Percentiles rank a stretch among this genome's conserved stretches.
Conservation (phyloP, 2,797 vertebrate genomes). For the Molossus alvarezi region DNA sequence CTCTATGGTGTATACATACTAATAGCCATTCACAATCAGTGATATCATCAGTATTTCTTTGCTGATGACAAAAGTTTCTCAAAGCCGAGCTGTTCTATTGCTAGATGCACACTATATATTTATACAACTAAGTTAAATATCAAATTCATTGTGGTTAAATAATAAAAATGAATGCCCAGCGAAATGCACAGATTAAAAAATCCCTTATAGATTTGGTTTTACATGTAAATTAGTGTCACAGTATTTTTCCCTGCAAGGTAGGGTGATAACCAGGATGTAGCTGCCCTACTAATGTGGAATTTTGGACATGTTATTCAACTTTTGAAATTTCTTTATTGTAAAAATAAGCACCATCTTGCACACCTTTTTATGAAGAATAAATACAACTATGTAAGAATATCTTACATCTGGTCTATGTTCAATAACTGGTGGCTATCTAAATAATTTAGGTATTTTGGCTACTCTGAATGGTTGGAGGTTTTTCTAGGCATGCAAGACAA, state of each 20-base stretch:
- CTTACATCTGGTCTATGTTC: neutral
- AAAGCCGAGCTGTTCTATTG: neutral
- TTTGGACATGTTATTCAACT: neutral
- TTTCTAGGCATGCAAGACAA: neutral
- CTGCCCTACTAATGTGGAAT: neutral
- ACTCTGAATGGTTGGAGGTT: neutral
- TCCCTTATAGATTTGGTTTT: neutral
- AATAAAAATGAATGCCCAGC: conserved; percentile 18
- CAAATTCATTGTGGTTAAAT: neutral
- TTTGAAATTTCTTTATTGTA: conserved; percentile 5
- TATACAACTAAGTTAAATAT: conserved; percentile 11
- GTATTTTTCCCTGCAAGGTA: neutral
- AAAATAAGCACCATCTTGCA: neutral
- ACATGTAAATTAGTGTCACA: neutral
- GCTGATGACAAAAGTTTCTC: neutral
- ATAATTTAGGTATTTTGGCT: neutral
- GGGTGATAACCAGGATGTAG: neutral
- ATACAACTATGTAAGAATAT: neutral
- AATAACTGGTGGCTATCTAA: neutral
- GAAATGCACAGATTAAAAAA: neutral
- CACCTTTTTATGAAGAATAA: neutral
- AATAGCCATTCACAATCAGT: conserved; percentile 14
- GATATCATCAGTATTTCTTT: conserved; percentile 21
- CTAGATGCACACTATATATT: neutral
- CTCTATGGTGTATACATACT: neutral